A percentile compares a stretch with the other conserved stretches of the same genome.
Conservation (phyloP, 2,113 vertebrate genomes). For the Rhagologus leucostigma region DNA sequence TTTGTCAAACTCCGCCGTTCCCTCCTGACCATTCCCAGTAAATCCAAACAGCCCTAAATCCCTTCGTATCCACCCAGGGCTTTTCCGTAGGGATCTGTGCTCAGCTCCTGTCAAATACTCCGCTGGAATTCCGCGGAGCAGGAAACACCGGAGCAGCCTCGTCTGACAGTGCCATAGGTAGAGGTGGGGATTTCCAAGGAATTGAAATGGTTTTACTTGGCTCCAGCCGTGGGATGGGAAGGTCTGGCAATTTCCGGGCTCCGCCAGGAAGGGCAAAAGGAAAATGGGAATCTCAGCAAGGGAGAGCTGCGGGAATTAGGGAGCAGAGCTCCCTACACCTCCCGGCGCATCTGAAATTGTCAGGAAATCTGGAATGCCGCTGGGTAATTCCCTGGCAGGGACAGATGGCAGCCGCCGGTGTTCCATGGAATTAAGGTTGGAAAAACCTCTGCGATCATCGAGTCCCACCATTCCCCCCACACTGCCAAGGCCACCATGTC, state of each 20-base stretch:
- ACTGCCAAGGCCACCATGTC: neutral
- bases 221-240: neutral
- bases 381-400: neutral
- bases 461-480: neutral
- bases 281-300: neutral
- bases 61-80: neutral
- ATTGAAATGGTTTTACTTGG: neutral
- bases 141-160: neutral
- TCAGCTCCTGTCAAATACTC: neutral
- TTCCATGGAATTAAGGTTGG: neutral
- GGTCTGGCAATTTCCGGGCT: neutral
- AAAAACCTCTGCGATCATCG: fast-evolving
- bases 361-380: neutral
- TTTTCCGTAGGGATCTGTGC: neutral
- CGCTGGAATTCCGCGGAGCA: neutral
- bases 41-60: neutral
- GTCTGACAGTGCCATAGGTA: neutral
- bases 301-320: neutral
- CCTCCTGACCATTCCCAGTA: fast-evolving
- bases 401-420: neutral
- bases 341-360: fast-evolving
- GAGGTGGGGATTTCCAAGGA: neutral
- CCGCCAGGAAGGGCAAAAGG: neutral
- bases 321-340: neutral
- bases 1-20: neutral